Conservation (phyloP, 1,140 invertebrate species). For the Steinernema khuongi region DNA sequence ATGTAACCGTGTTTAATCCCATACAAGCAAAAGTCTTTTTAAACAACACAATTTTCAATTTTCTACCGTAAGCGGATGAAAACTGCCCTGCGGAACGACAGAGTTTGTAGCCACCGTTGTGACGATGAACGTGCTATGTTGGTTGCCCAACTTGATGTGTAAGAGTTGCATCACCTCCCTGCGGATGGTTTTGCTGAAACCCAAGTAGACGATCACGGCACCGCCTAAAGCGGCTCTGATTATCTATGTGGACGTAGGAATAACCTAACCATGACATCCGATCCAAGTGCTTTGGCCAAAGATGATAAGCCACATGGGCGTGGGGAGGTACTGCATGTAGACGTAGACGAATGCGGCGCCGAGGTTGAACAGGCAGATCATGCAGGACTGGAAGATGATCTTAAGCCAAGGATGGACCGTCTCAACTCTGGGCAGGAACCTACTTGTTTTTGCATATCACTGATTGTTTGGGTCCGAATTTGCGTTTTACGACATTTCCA, state of each 20-base stretch:
- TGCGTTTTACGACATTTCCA: not conserved
- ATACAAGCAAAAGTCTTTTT: too few relatives aligned
- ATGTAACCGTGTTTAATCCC: too few relatives aligned
- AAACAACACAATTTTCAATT: too few relatives aligned
- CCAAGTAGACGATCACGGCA: not conserved
- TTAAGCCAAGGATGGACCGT: constrained; percentile 62
- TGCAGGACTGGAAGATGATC: constrained; percentile 73
- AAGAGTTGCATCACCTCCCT: too few relatives aligned
- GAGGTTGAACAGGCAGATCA: constrained; percentile 7
- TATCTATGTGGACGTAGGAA: not conserved
- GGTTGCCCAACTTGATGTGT: too few relatives aligned
- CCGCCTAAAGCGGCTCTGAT: not conserved
- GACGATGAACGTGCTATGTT: too few relatives aligned
- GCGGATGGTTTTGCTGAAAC: not conserved
- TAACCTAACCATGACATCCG: not conserved
- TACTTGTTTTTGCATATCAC: not conserved
- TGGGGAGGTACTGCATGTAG: constrained; percentile 1
- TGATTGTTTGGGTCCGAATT: not conserved
- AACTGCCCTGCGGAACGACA: too few relatives aligned
- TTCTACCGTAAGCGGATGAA: too few relatives aligned
- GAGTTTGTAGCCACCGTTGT: too few relatives aligned
- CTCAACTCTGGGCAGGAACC: not conserved
- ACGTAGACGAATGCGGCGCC: constrained; percentile 14
- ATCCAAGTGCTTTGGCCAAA: not conserved
- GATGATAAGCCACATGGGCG: not conserved